These are phyloP conservation scores for Epirrhoe alternata DNA, from an alignment of 2,888 invertebrate species.

Conservation along the genomic window DNA sequence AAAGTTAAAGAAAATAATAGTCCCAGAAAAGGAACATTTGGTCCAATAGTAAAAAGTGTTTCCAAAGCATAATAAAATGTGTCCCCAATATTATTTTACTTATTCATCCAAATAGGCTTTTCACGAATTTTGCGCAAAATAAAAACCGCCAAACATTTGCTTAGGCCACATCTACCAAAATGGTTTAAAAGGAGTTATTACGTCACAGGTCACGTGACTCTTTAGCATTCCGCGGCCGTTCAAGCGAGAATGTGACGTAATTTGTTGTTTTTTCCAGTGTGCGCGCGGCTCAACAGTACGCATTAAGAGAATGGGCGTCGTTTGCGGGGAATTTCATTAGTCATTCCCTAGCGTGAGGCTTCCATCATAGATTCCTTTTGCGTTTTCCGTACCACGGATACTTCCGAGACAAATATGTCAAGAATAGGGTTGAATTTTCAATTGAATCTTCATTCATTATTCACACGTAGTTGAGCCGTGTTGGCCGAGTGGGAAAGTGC, in stretches of 20 bases:
- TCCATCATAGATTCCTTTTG: conserved; percentile 65
- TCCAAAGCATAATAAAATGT: conserved; percentile 1
- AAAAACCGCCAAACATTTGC: conserved; percentile 46
- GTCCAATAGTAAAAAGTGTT: background rate
- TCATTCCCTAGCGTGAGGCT: conserved; percentile 60
- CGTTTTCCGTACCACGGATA: conserved; percentile 57
- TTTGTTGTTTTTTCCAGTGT: conserved; percentile 51
- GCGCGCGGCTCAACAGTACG: conserved; percentile 54
- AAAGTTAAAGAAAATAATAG: background rate
- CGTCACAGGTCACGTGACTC: conserved; percentile 42
- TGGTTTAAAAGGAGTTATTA: conserved; percentile 45
- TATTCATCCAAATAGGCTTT: conserved; percentile 17
- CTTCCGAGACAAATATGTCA: conserved; percentile 60
- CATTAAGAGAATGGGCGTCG: conserved; percentile 64
- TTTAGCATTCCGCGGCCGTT: conserved; percentile 42
- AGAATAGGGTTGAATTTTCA: conserved; percentile 60
- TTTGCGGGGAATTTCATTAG: conserved; percentile 71
- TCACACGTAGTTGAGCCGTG: conserved; percentile 37
- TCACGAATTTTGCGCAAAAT: conserved; percentile 39
- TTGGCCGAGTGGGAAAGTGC: too few species aligned
- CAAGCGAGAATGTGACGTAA: conserved; percentile 40
- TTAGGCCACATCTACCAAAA: conserved; percentile 48
- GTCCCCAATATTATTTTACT: conserved; percentile 2
- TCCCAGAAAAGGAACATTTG: background rate
- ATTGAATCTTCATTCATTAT: conserved; percentile 60